Percentiles rank a stretch among this genome's conserved stretches.
Conservation (phyloP, 2,888 invertebrate species). For the Helicoverpa assulta region DNA sequence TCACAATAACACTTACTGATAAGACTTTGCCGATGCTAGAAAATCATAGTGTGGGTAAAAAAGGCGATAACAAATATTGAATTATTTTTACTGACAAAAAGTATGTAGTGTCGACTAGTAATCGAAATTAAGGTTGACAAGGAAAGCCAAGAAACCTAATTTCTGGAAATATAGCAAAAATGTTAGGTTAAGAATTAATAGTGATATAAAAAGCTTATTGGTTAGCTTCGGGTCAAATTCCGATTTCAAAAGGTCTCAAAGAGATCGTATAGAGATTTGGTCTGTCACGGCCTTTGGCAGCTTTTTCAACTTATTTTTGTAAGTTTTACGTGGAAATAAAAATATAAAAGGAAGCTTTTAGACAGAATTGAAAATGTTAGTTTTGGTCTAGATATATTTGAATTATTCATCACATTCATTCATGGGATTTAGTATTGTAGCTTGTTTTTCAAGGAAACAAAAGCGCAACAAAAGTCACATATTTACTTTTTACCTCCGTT, state of each 20-base stretch:
- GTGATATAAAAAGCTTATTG: slow-evolving; percentile 6
- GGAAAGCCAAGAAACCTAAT: too few species aligned
- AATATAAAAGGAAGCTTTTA: neutral
- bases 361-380: neutral
- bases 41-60: too few species aligned
- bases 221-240: slow-evolving; percentile 4
- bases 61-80: too few species aligned
- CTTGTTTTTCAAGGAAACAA: neutral
- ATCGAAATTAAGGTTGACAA: too few species aligned
- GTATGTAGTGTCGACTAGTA: too few species aligned
- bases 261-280: neutral
- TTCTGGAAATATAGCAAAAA: too few species aligned
- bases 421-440: neutral
- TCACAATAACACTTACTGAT: too few species aligned
- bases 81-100: too few species aligned
- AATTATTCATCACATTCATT: too few species aligned
- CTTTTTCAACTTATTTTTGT: neutral
- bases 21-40: too few species aligned
- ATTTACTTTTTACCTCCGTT: too few species aligned
- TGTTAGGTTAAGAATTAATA: slow-evolving; percentile 1
- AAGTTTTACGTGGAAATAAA: slow-evolving; percentile 1
- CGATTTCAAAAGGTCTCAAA: slow-evolving; percentile 2
- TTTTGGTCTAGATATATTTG: neutral
- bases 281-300: neutral
- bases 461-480: neutral